These are phyloP conservation scores for Passer montanus DNA, from an alignment of 2,113 vertebrate species.

Conservation along the genomic window DNA sequence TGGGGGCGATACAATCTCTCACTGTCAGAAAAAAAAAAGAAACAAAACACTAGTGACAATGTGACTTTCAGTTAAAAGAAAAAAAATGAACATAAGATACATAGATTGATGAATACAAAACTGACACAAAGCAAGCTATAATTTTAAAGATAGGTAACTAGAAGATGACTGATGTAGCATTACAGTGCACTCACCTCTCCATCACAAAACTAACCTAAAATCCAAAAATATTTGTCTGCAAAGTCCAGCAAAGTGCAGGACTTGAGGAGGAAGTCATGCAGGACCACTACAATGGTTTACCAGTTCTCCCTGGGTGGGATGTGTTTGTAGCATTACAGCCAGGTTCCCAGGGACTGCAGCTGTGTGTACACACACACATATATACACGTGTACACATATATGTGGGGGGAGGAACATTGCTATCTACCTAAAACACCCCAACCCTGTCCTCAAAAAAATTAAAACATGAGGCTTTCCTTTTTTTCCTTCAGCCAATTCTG, in stretches of 20 bases:
- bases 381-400: rapidly evolving
- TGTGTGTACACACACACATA: too few species aligned
- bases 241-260: background rate
- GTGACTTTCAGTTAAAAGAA: background rate
- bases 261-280: background rate
- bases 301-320: background rate
- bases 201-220: background rate
- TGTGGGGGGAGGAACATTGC: rapidly evolving
- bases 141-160: background rate
- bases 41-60: background rate
- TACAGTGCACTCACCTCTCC: background rate
- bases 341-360: background rate
- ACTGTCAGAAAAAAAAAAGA: background rate
- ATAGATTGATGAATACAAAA: background rate
- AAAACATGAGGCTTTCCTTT: background rate
- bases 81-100: background rate
- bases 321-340: background rate
- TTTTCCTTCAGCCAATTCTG: background rate
- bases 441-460: background rate
- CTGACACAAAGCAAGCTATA: background rate
- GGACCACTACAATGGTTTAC: background rate
- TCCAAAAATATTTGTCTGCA: background rate
- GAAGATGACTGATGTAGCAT: background rate
- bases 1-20: background rate
- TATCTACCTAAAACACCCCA: background rate